A percentile compares a stretch with the other conserved stretches of the same genome.
phyloP scores from a whole-genome alignment of 35 echinoderm and acorn worm species.

The Holothuria glaberrima region DNA sequence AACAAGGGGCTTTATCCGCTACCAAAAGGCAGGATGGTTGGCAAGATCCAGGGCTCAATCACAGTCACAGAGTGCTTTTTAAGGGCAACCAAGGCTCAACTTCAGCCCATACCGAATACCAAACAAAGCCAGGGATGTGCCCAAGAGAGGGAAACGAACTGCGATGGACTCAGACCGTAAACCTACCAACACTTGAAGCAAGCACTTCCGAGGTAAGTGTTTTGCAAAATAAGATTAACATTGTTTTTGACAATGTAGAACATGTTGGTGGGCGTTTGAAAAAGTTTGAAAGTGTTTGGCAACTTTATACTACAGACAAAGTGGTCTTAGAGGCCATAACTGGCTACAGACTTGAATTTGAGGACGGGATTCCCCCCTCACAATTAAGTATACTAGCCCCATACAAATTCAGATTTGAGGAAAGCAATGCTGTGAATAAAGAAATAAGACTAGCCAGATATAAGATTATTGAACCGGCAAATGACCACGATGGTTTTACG shows the following conservation, averaged over 20 bases:
- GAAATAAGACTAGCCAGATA: background rate
- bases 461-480: conserved; percentile 5
- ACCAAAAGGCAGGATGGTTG: conserved; percentile 43
- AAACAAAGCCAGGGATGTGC: background rate
- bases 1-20: background rate
- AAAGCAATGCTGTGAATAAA: conserved; percentile 1
- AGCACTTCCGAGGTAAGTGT: conserved; percentile 38
- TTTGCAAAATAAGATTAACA: conserved; percentile 10
- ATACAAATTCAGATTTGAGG: background rate
- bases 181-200: background rate
- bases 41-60: conserved; percentile 10
- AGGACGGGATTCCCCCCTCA: background rate
- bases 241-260: background rate
- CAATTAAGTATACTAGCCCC: background rate
- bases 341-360: conserved; percentile 49
- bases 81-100: background rate
- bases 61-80: conserved; percentile 51
- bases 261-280: conserved; percentile 39
- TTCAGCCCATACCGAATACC: conserved; percentile 18
- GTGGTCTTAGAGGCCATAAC: background rate
- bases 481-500: conserved; percentile 14
- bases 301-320: conserved; percentile 11
- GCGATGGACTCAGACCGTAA: background rate
- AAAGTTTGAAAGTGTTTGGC: conserved; percentile 17
- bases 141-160: conserved; percentile 2